Evolutionary conservation across 23 tunicate genomes (phyloP), one percentile per base, ranked within the genome.

Genomic region (Aplidium turbinatum): DNA sequence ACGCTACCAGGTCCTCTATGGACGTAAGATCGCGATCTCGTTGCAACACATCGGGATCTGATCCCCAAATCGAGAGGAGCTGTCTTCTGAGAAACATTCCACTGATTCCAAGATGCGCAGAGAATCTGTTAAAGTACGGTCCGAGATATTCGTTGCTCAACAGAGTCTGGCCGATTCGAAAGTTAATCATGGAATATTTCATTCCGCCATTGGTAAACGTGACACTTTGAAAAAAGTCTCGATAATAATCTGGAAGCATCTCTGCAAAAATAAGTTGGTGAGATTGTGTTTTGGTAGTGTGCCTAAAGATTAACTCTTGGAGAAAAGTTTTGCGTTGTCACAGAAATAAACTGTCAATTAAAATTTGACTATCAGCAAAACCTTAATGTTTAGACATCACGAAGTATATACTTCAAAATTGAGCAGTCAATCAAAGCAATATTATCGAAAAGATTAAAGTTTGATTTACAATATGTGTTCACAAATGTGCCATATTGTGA

Each of bases 151-250:
- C 72, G 70, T 80, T 75, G 33, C 45, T 62, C 53, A 76, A 57
- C 35, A 86, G 30, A 74, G 23, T 58, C 57, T 95, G 99, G 38
- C 81, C 62, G 20, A 95, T n/a, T 58, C 99, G 40, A 16, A 89
- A 83, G 74, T 89, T 89, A 26, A 80, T 80, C 72, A 57, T 18
- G 1, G 79, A 68, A 50, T 76, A 78, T 53, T 83, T 88, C 90
- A 95, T 95, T 30, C 99, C 99, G 25, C 99, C 99, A 71, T 95
- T 95, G 33, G 96, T 84, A 74, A 95, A 95, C 22, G 95, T 89
- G 48, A 87, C 86, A 57, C 95, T 78, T 60, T 71, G 50, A 57
- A 92, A 74, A 68, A 79, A 85, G 47, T 68, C 57, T 20, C 79
- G 72, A 48, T 85, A 84, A 51, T 92, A 79, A 1, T 51, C 40